Percentiles rank a stretch among this genome's conserved stretches.
Conservation (phyloP, 2,113 vertebrate genomes). For the Ciconia boyciana region DNA sequence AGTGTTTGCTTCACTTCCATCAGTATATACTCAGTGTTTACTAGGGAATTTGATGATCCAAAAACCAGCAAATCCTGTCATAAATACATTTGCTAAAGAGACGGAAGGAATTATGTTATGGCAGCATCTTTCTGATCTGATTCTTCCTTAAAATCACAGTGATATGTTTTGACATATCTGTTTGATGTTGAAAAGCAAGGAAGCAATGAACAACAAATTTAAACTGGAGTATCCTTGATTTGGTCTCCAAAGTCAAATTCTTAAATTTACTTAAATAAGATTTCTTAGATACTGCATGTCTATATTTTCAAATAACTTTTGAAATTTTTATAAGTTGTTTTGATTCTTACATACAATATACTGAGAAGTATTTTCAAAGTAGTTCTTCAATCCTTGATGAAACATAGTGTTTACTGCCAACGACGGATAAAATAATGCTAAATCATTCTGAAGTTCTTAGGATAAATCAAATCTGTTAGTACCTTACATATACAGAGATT, state of each 20-base stretch:
- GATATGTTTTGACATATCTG: constrained; percentile 31
- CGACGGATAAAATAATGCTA: background rate
- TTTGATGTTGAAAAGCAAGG: constrained; percentile 8
- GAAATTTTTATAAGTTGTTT: constrained; percentile 12
- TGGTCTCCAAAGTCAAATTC: background rate
- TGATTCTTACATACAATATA: background rate
- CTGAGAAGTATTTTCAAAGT: background rate
- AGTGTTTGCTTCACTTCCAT: background rate
- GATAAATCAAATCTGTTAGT: background rate
- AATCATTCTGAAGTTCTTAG: background rate
- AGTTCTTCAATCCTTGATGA: background rate
- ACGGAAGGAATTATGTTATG: background rate
- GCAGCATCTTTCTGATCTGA: constrained; percentile 10
- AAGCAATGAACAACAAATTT: background rate
- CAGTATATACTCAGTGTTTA: background rate
- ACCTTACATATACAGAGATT: background rate
- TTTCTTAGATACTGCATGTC: background rate
- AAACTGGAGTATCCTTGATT: constrained; percentile 8
- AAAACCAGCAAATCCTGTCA: background rate
- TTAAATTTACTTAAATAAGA: constrained; percentile 19
- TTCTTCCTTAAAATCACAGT: constrained; percentile 26
- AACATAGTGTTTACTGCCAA: background rate
- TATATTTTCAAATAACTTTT: background rate
- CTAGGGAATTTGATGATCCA: background rate
- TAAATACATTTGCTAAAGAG: background rate